A percentile compares a stretch with the other conserved stretches of the same genome.
These are phyloP conservation scores for Cacatua alba DNA, from an alignment of 2,113 vertebrate genomes.

Conservation along the genomic window DNA sequence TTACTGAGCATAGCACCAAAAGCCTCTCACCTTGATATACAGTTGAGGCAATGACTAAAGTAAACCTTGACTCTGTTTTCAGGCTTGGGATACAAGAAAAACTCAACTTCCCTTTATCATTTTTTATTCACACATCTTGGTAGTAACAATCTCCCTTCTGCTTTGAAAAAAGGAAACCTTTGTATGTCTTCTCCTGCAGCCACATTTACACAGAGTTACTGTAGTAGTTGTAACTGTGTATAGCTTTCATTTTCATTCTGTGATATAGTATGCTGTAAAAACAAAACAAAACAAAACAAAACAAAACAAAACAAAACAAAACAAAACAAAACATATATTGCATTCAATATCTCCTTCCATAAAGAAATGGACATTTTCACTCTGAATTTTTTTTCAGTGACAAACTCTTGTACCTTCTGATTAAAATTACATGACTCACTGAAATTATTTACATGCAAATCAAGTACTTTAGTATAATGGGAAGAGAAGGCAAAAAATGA, in stretches of 20 bases:
- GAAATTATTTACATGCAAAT: neutral
- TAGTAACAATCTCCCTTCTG: neutral
- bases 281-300: neutral
- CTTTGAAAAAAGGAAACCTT: neutral
- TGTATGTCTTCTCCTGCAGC: neutral
- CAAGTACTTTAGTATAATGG: neutral
- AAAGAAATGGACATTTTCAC: neutral
- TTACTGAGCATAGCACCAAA: neutral
- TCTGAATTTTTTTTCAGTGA: neutral
- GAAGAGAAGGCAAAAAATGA: neutral
- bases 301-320: neutral
- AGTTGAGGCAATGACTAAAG: neutral
- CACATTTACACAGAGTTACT: neutral
- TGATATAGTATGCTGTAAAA: neutral
- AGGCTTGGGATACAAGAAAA: neutral
- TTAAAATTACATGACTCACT: neutral
- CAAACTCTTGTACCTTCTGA: neutral
- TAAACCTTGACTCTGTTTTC: neutral
- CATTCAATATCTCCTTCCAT: neutral
- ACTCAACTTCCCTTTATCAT: neutral
- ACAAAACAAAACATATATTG: neutral
- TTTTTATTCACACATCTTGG: neutral
- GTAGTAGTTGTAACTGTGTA: neutral
- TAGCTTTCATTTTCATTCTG: neutral
- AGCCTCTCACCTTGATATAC: neutral